These are phyloP conservation scores for Pseudomyrmex pallidus DNA, from an alignment of 1,140 invertebrate species.

Conservation along the genomic window DNA sequence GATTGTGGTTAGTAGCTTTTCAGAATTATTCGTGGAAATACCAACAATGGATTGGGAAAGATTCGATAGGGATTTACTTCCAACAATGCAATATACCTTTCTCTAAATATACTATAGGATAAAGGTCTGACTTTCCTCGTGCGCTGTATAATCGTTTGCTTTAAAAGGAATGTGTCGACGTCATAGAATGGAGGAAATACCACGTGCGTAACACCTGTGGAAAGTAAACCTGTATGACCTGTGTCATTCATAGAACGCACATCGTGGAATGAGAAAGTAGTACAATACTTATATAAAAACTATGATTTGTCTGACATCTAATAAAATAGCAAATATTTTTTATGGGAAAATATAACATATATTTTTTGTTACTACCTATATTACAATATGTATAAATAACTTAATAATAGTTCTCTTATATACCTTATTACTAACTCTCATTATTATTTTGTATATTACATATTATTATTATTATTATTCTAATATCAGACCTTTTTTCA, in stretches of 20 bases:
- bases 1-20: background rate
- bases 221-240: conserved; percentile 9
- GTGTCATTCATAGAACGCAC: background rate
- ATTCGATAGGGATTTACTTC: background rate
- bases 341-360: conserved; percentile 75
- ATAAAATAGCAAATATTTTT: conserved; percentile 20
- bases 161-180: conserved; percentile 8
- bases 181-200: conserved; percentile 28
- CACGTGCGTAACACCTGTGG: background rate
- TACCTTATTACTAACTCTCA: conserved; percentile 63
- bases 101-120: conserved; percentile 15
- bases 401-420: conserved; percentile 62
- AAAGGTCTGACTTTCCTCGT: conserved; percentile 25
- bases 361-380: conserved; percentile 67
- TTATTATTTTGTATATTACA: conserved; percentile 33
- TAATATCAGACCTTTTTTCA: conserved; percentile 44
- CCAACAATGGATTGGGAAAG: background rate
- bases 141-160: background rate
- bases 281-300: background rate
- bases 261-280: background rate
- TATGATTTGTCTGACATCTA: background rate
- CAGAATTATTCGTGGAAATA: background rate
- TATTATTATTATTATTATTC: conserved; percentile 49
- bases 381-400: conserved; percentile 71
- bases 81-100: background rate